Base-by-base conservation (phyloP, 2,113 vertebrate species). In the Parotia lawesii region DNA sequence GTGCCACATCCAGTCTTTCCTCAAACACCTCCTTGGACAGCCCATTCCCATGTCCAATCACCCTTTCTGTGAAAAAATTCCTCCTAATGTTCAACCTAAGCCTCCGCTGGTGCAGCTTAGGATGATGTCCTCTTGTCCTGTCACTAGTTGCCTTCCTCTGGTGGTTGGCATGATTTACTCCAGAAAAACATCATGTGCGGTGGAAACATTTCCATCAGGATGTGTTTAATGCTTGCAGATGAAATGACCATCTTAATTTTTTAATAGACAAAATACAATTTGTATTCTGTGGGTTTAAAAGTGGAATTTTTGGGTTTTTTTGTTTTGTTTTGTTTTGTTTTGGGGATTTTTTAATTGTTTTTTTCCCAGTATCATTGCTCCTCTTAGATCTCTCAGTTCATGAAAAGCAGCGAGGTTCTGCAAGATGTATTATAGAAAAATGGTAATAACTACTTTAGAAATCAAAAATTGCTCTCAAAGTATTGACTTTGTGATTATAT, bases 271-370 rank as follows among this genome's bases (percentile, higher is more conserved):
- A 69, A 56, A 51, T 48, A 16, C 2, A 24, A 6, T 56, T 64
- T 74, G 4, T 65, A 42, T 11, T 31, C 12, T 57, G 4, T 78
- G 17, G 21, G 11, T 70, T 85, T 85, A 45, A 12, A 70, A 47
- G 66, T 42, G 4, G 1, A 4, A 33, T 2, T 77, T 54, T 5
- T 0, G 8, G 1, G 0, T 1, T 28, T 37, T 22, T 4, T 82
- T n/a, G n/a, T 58, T 8, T 8, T 8, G 7, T 78, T 28, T 1
- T 12, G 6, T 24, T 64, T 84, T 25, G 7, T 11, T 38, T 58
- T 38, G 5, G 18, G 9, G 0, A 0, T 50, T 42, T 72, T 65
- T 28, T 0, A 25, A 13, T 57, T 23, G 6, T 31, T 84, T 47
- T 50, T 50, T 50, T 80, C 42, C 2, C 11, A 28, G 15, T 82